These are phyloP conservation scores for Tetranychus piercei DNA, from an alignment of 2,888 invertebrate species.

Conservation along the genomic window DNA sequence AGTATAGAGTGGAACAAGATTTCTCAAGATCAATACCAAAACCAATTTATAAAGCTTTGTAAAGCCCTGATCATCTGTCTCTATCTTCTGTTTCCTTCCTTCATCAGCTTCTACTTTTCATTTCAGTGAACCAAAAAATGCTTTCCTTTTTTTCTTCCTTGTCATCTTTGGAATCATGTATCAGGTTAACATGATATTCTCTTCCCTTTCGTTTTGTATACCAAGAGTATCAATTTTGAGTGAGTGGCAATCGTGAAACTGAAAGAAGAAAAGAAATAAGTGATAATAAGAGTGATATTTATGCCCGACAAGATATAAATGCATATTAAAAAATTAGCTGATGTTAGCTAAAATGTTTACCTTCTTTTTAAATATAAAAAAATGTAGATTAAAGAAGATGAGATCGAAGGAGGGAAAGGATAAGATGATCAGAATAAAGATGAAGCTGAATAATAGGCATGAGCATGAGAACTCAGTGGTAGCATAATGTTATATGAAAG, in stretches of 20 bases:
- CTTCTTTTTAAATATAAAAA: background rate
- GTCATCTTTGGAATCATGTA: background rate
- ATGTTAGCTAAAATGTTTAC: background rate
- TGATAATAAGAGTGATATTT: background rate
- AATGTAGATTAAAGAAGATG: background rate
- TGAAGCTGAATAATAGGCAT: background rate
- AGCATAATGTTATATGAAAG: no score
- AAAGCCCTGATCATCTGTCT: background rate
- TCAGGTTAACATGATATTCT: background rate
- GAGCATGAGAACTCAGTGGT: no score
- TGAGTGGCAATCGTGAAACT: background rate
- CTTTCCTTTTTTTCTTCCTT: background rate
- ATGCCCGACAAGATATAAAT: background rate
- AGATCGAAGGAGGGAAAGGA: background rate
- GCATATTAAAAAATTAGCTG: background rate
- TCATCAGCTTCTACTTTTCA: background rate
- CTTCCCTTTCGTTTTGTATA: background rate
- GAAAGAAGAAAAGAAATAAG: background rate
- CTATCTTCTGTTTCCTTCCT: background rate
- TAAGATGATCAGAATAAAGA: background rate
- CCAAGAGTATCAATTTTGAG: no score
- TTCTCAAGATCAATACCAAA: slow-evolving; percentile 1
- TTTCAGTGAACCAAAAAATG: background rate
- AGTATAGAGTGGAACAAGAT: background rate
- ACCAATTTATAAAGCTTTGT: background rate